phyloP scores from a whole-genome alignment of 2,797 vertebrate species.

The Antrozous pallidus region DNA sequence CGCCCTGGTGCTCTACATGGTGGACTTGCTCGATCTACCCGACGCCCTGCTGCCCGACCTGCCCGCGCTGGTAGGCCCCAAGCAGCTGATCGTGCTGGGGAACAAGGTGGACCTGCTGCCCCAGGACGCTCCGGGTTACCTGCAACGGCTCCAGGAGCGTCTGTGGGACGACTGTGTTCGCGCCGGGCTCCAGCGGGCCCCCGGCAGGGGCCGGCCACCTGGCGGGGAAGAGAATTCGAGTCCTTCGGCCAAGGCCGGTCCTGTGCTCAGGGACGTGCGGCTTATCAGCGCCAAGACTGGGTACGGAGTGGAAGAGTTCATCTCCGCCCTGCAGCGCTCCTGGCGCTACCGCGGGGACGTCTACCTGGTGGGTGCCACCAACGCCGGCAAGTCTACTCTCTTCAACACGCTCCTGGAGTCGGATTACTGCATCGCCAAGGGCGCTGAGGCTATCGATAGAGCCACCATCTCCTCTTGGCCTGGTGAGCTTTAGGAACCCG shows the following conservation, averaged over 20 bases:
- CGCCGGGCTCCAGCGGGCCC: slow-evolving; percentile 77
- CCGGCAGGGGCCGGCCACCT: not conserved
- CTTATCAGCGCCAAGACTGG: slow-evolving; percentile 95
- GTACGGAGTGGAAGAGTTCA: slow-evolving; percentile 89
- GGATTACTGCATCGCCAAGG: slow-evolving; percentile 92
- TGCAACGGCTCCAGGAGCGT: slow-evolving; percentile 83
- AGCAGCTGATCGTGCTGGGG: slow-evolving; percentile 85
- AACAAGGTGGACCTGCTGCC: slow-evolving; percentile 93
- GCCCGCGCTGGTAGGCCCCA: slow-evolving; percentile 76
- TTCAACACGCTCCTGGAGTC: slow-evolving; percentile 92
- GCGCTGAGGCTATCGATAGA: slow-evolving; percentile 82
- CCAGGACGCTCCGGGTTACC: slow-evolving; percentile 83
- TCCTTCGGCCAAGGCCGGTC: not conserved
- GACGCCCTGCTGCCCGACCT: slow-evolving; percentile 83
- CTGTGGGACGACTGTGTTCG: slow-evolving; percentile 80
- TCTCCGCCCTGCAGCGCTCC: slow-evolving; percentile 88
- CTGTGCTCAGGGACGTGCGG: slow-evolving; percentile 81
- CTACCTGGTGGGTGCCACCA: slow-evolving; percentile 91
- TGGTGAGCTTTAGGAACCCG: slow-evolving; percentile 79
- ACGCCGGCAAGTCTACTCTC: slow-evolving; percentile 93
- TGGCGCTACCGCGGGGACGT: slow-evolving; percentile 93
- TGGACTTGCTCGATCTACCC: slow-evolving; percentile 91
- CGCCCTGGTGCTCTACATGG: slow-evolving; percentile 88
- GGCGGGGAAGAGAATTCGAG: not conserved
- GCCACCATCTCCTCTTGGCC: slow-evolving; percentile 95